Evolutionary conservation across 2,797 vertebrate species (phyloP).

Genomic region (Sebastes diaconus): DNA sequence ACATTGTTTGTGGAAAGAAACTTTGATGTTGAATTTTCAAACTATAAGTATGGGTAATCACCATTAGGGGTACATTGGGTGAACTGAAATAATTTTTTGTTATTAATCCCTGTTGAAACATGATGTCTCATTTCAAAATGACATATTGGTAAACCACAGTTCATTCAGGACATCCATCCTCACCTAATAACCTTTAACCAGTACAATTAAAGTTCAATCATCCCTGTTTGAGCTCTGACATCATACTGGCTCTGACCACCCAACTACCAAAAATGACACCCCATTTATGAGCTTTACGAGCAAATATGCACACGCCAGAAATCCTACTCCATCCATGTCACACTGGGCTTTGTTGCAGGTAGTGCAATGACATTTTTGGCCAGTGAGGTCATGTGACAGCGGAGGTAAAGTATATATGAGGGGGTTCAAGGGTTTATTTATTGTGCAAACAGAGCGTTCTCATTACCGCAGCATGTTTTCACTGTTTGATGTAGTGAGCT

Average conservation of each 20-base stretch:
- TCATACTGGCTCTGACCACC: neutral
- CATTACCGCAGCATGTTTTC: slow-evolving; percentile 23
- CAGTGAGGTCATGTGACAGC: slow-evolving; percentile 41
- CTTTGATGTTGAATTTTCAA: neutral
- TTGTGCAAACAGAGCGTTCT: slow-evolving; percentile 43
- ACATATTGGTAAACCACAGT: neutral
- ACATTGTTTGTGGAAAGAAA: slow-evolving; percentile 1
- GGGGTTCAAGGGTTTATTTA: slow-evolving; percentile 46
- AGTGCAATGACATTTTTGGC: slow-evolving; percentile 15
- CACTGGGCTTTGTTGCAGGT: slow-evolving; percentile 28
- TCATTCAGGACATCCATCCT: neutral
- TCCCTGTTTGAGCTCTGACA: slow-evolving; percentile 12
- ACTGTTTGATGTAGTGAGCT: slow-evolving; percentile 29
- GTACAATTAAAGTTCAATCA: neutral
- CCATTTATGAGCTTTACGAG: slow-evolving; percentile 2
- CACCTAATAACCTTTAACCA: neutral
- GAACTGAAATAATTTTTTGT: neutral
- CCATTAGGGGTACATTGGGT: neutral
- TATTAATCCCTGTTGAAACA: neutral
- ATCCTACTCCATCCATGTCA: slow-evolving; percentile 25
- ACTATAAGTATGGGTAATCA: neutral
- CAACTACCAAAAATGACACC: slow-evolving; percentile 19
- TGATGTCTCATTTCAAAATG: neutral
- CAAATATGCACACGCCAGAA: slow-evolving; percentile 10
- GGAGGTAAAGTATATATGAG: slow-evolving; percentile 10